phyloP scores from a whole-genome alignment of 2,888 invertebrate genomes.

The Eupithecia abbreviata region DNA sequence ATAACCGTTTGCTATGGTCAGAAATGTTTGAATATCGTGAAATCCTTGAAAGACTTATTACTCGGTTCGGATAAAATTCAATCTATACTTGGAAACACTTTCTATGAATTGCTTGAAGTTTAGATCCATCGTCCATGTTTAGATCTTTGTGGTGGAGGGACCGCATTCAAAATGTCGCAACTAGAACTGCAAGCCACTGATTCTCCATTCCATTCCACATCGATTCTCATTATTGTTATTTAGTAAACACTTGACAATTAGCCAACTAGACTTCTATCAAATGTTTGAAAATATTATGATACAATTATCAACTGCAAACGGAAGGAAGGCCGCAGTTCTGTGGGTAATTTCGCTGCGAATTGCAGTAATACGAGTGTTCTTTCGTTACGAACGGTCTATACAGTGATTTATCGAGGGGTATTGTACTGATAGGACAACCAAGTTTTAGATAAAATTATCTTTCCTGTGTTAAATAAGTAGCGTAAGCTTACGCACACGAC shows the following conservation, averaged over 20 bases:
- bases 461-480: slow-evolving; percentile 20
- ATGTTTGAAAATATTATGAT: slow-evolving; percentile 2
- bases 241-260: not conserved
- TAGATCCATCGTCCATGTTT: not conserved
- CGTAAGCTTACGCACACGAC: slow-evolving; percentile 9
- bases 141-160: slow-evolving; percentile 13
- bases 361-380: slow-evolving; percentile 32
- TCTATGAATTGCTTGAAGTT: not conserved
- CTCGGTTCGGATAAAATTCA: too few relatives aligned
- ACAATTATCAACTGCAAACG: not conserved
- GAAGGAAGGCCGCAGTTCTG: slow-evolving; percentile 1
- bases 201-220: too few relatives aligned
- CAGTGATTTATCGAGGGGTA: not conserved
- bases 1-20: slow-evolving; percentile 11
- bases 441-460: not conserved
- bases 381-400: not conserved
- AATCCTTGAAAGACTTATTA: not conserved
- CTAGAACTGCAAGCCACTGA: not conserved
- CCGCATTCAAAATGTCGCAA: slow-evolving; percentile 3
- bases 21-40: not conserved
- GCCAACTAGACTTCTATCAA: not conserved
- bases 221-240: not conserved
- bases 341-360: slow-evolving; percentile 27
- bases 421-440: not conserved
- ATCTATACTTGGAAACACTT: not conserved